phyloP scores from a whole-genome alignment of 2,888 invertebrate species.

The Torymus tubicola region DNA sequence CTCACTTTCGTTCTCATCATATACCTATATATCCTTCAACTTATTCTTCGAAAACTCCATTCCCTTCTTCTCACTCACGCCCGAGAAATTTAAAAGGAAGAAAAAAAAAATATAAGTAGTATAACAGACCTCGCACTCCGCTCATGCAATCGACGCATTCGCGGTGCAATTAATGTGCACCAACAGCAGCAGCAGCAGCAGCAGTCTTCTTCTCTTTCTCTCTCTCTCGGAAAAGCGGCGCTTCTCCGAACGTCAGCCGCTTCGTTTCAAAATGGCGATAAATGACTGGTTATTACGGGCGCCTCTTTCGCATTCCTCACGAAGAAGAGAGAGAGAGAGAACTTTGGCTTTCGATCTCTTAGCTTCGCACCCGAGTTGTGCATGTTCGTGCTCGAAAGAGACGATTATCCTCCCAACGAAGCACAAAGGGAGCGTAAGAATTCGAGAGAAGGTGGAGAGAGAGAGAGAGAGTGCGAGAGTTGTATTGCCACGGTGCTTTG shows the following conservation, averaged over 20 bases:
- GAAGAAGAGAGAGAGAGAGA: not conserved
- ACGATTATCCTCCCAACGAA: too few species aligned
- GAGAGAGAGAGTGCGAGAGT: too few species aligned
- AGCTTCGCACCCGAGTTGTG: too few species aligned
- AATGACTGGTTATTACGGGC: constrained; percentile 43
- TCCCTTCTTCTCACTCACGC: not conserved
- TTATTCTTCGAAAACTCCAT: too few species aligned
- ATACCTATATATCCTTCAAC: too few species aligned
- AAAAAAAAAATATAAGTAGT: not conserved
- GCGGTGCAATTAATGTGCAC: constrained; percentile 15
- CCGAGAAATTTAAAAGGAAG: constrained; percentile 8
- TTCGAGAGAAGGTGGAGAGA: too few species aligned
- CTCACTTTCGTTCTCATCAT: too few species aligned
- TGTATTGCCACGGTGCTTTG: too few species aligned
- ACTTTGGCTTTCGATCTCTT: constrained; percentile 5
- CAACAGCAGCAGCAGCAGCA: not conserved
- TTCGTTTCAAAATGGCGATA: constrained; percentile 34
- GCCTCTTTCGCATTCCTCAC: not conserved
- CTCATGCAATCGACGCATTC: not conserved
- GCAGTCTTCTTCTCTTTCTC: too few species aligned
- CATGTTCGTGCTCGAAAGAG: too few species aligned
- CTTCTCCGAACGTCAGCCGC: constrained; percentile 38
- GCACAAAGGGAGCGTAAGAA: too few species aligned
- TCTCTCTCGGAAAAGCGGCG: constrained; percentile 30
- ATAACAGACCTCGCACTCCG: not conserved